A percentile compares a stretch with the other conserved stretches of the same genome.
phyloP scores from a whole-genome alignment of 1,140 invertebrate species.

The Megalonaias nervosa region DNA sequence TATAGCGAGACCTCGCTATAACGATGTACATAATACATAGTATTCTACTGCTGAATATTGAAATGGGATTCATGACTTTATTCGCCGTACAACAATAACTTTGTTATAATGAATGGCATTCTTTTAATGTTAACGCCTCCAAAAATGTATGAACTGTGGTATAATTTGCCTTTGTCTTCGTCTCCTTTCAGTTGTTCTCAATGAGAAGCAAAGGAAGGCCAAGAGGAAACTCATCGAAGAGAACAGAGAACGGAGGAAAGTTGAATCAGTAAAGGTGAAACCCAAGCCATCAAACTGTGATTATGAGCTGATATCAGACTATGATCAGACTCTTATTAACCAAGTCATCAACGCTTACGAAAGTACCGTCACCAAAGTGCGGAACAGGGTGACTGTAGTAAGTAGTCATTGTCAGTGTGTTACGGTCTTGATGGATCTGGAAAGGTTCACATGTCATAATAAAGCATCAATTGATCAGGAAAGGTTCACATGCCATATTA shows the following conservation, averaged over 20 bases:
- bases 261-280: constrained; percentile 40
- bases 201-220: constrained; percentile 68
- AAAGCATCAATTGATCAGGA: background rate
- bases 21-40: too few relatives aligned
- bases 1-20: too few relatives aligned
- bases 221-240: constrained; percentile 71
- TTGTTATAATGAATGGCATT: too few relatives aligned
- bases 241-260: constrained; percentile 62
- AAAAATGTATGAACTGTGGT: too few relatives aligned
- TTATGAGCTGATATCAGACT: constrained; percentile 51
- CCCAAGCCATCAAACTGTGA: constrained; percentile 19
- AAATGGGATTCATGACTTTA: too few relatives aligned
- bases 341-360: constrained; percentile 60
- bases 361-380: constrained; percentile 44
- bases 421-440: background rate
- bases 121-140: too few relatives aligned
- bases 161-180: background rate
- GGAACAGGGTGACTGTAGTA: constrained; percentile 29
- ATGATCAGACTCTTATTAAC: constrained; percentile 51
- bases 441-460: background rate
- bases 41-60: too few relatives aligned
- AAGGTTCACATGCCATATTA: too few relatives aligned
- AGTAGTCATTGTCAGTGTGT: background rate
- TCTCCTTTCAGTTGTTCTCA: constrained; percentile 67
- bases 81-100: too few relatives aligned